Evolutionary conservation across 1,140 invertebrate species (phyloP).

Genomic region (Odontomachus brunneus): DNA sequence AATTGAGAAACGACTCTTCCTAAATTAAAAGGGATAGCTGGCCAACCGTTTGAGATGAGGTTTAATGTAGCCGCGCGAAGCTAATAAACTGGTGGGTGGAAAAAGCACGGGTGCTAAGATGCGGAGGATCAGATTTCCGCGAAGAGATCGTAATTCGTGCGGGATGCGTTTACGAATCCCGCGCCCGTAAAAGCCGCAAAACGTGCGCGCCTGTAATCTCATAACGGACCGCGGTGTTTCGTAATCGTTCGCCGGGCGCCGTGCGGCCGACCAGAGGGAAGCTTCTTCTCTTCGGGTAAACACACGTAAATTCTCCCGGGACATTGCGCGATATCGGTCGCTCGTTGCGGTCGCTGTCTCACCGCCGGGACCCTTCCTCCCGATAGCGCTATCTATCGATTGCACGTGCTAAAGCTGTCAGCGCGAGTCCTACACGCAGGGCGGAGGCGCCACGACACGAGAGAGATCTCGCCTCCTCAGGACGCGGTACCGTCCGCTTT

Average conservation of each 20-base stretch:
- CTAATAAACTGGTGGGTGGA: background rate
- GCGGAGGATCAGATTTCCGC: background rate
- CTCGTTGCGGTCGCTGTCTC: constrained; percentile 40
- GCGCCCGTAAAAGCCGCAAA: background rate
- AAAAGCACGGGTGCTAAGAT: background rate
- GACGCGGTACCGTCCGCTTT: constrained; percentile 60
- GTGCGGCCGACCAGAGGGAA: background rate
- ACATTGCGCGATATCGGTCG: constrained; percentile 34
- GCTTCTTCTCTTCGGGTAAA: constrained; percentile 7
- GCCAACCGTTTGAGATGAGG: too few species aligned
- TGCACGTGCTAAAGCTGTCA: constrained; percentile 77
- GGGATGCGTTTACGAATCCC: background rate
- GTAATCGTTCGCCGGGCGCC: constrained; percentile 20
- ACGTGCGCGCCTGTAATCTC: constrained; percentile 23
- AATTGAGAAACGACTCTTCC: too few species aligned
- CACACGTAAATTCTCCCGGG: constrained; percentile 45
- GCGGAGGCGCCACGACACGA: constrained; percentile 14
- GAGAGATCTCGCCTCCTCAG: constrained; percentile 7
- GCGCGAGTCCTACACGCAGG: constrained; percentile 51
- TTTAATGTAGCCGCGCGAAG: background rate
- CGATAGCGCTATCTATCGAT: constrained; percentile 75
- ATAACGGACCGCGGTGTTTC: constrained; percentile 30
- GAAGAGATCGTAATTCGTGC: background rate
- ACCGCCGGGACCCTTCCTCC: background rate
- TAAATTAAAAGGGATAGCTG: too few species aligned